phyloP scores from a whole-genome alignment of 2,888 invertebrate genomes.

The Drosophila mayaguana region DNA sequence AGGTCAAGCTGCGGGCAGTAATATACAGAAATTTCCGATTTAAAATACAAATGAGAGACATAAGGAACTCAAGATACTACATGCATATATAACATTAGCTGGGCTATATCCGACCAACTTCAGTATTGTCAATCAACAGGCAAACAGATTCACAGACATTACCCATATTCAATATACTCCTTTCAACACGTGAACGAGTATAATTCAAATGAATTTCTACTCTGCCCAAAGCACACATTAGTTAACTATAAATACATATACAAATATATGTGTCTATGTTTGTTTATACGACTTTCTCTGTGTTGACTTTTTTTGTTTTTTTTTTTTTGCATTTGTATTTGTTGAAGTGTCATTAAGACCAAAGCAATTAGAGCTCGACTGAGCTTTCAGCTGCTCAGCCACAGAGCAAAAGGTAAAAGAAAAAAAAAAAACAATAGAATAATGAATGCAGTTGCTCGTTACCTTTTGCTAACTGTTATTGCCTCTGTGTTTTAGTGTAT shows the following conservation, averaged over 20 bases:
- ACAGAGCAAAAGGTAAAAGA: not conserved
- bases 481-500: slow-evolving; percentile 43
- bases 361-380: slow-evolving; percentile 17
- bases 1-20: no score
- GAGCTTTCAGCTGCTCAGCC: not conserved
- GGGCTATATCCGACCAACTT: not conserved
- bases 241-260: slow-evolving; percentile 1
- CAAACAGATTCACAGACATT: not conserved
- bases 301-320: not conserved
- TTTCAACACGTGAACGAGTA: not conserved
- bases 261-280: not conserved
- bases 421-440: not conserved
- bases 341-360: slow-evolving; percentile 24
- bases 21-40: no score
- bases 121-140: not conserved
- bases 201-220: not conserved
- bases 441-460: slow-evolving; percentile 43
- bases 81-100: not conserved
- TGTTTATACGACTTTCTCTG: not conserved
- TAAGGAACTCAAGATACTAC: not conserved
- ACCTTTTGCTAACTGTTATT: slow-evolving; percentile 55
- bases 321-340: slow-evolving; percentile 8
- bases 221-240: not conserved
- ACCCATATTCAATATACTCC: not conserved
- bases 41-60: no score